These are phyloP conservation scores for Philonicus albiceps DNA, from an alignment of 2,888 invertebrate genomes.

Conservation along the genomic window DNA sequence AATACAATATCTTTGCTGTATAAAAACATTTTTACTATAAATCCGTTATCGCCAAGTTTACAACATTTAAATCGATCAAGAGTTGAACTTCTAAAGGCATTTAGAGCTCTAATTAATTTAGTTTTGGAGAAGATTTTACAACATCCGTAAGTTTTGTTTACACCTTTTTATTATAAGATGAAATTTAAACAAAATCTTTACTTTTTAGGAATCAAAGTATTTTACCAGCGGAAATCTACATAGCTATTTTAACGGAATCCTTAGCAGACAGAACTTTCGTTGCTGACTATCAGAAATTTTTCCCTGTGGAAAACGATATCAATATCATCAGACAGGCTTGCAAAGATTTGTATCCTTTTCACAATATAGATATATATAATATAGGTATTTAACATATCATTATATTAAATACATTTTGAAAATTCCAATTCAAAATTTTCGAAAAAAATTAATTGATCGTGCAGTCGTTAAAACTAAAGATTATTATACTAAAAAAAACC, in stretches of 20 bases:
- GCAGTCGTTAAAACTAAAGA: no score
- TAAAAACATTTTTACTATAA: slow-evolving; percentile 66
- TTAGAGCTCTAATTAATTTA: slow-evolving; percentile 60
- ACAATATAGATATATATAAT: no score
- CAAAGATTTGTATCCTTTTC: slow-evolving; percentile 72
- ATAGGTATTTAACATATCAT: no score
- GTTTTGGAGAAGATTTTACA: slow-evolving; percentile 59
- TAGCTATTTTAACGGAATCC: slow-evolving; percentile 64
- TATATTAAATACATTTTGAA: no score
- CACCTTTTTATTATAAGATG: not conserved
- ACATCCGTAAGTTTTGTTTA: slow-evolving; percentile 57
- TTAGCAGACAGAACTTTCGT: slow-evolving; percentile 69
- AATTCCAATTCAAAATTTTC: no score
- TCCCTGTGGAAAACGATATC: slow-evolving; percentile 75
- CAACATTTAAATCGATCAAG: slow-evolving; percentile 59
- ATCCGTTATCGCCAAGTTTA: slow-evolving; percentile 56
- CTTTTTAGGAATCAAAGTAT: slow-evolving; percentile 36
- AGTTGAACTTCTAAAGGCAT: slow-evolving; percentile 64
- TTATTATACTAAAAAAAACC: no score
- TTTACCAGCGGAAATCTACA: slow-evolving; percentile 54
- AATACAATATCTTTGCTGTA: slow-evolving; percentile 76
- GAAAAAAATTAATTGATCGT: no score
- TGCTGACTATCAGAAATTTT: slow-evolving; percentile 73
- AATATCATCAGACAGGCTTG: slow-evolving; percentile 70
- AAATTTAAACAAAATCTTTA: slow-evolving; percentile 35